Evolutionary conservation across 1,140 invertebrate genomes (phyloP).

Genomic region (Bombus soroeensis): DNA sequence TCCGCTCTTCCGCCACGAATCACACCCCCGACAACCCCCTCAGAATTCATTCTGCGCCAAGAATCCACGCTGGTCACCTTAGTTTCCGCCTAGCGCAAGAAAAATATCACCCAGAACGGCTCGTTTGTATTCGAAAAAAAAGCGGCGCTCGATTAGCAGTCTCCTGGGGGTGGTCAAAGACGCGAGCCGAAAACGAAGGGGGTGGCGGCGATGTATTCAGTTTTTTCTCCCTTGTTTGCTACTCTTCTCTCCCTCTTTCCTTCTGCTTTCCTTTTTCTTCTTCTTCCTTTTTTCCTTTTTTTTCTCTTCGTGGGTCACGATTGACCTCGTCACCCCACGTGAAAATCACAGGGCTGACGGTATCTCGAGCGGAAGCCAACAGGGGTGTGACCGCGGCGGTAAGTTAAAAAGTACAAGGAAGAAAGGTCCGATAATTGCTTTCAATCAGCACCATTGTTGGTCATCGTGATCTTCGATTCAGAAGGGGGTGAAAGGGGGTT

Average conservation of each 20-base stretch:
- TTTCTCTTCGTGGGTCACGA: conserved; percentile 53
- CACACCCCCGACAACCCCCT: neutral
- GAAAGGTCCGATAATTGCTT: conserved; percentile 77
- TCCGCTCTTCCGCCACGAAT: neutral
- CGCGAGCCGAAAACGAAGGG: conserved; percentile 56
- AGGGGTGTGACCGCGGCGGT: conserved; percentile 74
- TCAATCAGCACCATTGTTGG: conserved; percentile 82
- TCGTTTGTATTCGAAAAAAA: conserved; percentile 69
- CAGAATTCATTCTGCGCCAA: neutral
- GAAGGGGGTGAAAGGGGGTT: neutral
- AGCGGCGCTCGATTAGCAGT: conserved; percentile 66
- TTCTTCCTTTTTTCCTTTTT: conserved; percentile 43
- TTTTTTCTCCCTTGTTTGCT: neutral
- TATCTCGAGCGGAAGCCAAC: conserved; percentile 76
- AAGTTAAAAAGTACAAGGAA: conserved; percentile 72
- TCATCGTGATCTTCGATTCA: conserved; percentile 53
- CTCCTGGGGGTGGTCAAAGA: conserved; percentile 61
- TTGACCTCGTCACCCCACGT: conserved; percentile 74
- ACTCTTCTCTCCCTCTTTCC: neutral
- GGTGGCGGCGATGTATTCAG: conserved; percentile 54
- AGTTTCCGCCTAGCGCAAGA: neutral
- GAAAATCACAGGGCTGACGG: conserved; percentile 79
- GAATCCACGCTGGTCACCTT: neutral
- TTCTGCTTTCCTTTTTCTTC: conserved; percentile 23
- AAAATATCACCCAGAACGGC: neutral